These are phyloP conservation scores for Rousettus leschenaultii DNA, from an alignment of 2,113 vertebrate genomes.

Conservation along the genomic window DNA sequence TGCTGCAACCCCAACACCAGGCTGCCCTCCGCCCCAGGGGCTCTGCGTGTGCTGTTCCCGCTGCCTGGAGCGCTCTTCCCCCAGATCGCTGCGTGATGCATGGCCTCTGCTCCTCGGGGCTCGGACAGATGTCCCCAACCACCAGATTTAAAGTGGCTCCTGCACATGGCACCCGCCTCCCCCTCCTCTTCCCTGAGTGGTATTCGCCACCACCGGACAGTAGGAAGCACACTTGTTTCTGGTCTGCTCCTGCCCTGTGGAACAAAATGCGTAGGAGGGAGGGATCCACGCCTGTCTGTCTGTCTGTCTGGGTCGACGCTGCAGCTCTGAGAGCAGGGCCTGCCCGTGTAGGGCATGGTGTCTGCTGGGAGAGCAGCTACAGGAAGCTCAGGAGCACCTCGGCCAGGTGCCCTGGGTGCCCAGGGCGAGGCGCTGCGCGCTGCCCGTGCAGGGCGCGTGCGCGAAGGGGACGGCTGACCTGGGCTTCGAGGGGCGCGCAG, in stretches of 20 bases:
- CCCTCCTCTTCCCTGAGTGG: accelerated
- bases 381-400: background rate
- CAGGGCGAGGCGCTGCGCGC: background rate
- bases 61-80: background rate
- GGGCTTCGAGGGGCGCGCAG: background rate
- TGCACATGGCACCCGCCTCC: too few relatives aligned
- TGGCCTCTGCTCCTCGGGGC: background rate
- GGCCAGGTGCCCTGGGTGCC: accelerated
- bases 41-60: accelerated
- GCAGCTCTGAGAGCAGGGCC: background rate
- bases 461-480: background rate
- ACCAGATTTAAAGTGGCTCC: background rate
- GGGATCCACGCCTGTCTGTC: background rate
- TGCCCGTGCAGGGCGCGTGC: background rate
- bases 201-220: accelerated
- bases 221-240: background rate
- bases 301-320: background rate
- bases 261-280: accelerated
- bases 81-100: background rate
- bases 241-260: too few relatives aligned
- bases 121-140: background rate
- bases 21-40: background rate
- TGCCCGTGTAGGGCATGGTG: accelerated
- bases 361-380: background rate
- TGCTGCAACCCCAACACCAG: background rate